Evolutionary conservation across 2,113 vertebrate genomes (phyloP).

Genomic region (Cromileptes altivelis): DNA sequence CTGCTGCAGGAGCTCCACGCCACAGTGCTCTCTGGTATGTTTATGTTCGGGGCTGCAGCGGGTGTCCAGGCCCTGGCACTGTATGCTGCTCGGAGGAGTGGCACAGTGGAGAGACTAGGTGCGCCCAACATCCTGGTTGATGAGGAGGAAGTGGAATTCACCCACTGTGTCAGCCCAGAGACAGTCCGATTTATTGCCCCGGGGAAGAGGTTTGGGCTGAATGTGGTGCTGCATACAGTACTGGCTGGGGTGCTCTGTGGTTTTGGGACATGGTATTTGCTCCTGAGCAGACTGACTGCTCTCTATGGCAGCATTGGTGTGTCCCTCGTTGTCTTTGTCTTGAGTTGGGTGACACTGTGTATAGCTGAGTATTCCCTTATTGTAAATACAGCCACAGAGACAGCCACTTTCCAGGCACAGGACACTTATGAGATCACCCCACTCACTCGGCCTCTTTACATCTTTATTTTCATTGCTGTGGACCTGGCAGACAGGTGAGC

Average conservation of each 20-base stretch:
- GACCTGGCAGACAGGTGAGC: slow-evolving; percentile 94
- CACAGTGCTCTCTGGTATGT: slow-evolving; percentile 89
- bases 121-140: slow-evolving; percentile 90
- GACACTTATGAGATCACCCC: slow-evolving; percentile 96
- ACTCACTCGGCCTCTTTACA: slow-evolving; percentile 94
- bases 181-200: slow-evolving; percentile 95
- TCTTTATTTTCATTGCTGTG: slow-evolving; percentile 93
- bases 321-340: slow-evolving; percentile 88
- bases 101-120: slow-evolving; percentile 89
- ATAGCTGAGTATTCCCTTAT: slow-evolving; percentile 96
- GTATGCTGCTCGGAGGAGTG: slow-evolving; percentile 86
- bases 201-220: slow-evolving; percentile 93
- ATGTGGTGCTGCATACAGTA: slow-evolving; percentile 90
- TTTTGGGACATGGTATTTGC: slow-evolving; percentile 95
- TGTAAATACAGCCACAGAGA: slow-evolving; percentile 94
- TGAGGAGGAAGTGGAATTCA: slow-evolving; percentile 97
- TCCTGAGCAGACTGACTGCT: slow-evolving; percentile 89
- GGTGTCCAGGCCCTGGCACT: slow-evolving; percentile 88
- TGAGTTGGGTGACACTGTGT: slow-evolving; percentile 96
- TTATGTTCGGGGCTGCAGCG: slow-evolving; percentile 91
- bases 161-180: slow-evolving; percentile 92
- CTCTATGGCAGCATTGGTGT: slow-evolving; percentile 89
- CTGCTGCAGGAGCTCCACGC: slow-evolving; percentile 88
- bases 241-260: slow-evolving; percentile 93
- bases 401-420: slow-evolving; percentile 95